These are phyloP conservation scores for Macroramphosus scolopax DNA, from an alignment of 2,797 vertebrate species.

Conservation along the genomic window DNA sequence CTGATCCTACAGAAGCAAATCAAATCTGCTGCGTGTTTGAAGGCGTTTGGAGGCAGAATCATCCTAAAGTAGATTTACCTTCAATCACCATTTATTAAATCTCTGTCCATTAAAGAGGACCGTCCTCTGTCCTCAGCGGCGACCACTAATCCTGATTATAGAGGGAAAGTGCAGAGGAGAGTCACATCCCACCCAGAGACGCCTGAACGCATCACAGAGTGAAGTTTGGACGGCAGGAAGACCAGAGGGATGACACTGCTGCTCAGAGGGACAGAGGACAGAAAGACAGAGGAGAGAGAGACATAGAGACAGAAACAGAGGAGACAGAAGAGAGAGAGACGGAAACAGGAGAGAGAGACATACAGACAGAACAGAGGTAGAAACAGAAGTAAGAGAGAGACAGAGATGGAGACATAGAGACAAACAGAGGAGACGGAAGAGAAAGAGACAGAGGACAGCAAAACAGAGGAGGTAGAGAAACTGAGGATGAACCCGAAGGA, in stretches of 20 bases:
- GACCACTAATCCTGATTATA: slow-evolving; percentile 91
- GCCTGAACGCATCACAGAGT: slow-evolving; percentile 7
- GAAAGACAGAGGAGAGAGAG: slow-evolving; percentile 56
- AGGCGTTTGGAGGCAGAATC: background rate
- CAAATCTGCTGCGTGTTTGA: background rate
- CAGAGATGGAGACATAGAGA: too few relatives aligned
- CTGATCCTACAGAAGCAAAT: background rate
- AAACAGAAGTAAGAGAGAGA: too few relatives aligned
- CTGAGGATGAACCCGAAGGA: slow-evolving; percentile 47
- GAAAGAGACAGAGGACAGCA: too few relatives aligned
- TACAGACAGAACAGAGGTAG: too few relatives aligned
- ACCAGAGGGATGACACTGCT: background rate
- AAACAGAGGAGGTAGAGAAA: too few relatives aligned
- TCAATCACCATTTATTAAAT: slow-evolving; percentile 94
- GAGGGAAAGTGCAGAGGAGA: slow-evolving; percentile 58
- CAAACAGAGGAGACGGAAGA: too few relatives aligned
- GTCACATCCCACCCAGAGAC: slow-evolving; percentile 31
- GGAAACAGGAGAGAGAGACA: too few relatives aligned
- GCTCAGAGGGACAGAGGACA: background rate
- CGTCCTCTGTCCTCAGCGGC: slow-evolving; percentile 59
- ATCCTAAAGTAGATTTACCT: slow-evolving; percentile 86
- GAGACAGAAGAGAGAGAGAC: too few relatives aligned
- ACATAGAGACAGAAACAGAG: too few relatives aligned
- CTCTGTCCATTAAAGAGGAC: slow-evolving; percentile 85
- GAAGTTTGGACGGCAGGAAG: background rate